Conservation (phyloP, 2,113 vertebrate species). For the Eretmochelys imbricata region DNA sequence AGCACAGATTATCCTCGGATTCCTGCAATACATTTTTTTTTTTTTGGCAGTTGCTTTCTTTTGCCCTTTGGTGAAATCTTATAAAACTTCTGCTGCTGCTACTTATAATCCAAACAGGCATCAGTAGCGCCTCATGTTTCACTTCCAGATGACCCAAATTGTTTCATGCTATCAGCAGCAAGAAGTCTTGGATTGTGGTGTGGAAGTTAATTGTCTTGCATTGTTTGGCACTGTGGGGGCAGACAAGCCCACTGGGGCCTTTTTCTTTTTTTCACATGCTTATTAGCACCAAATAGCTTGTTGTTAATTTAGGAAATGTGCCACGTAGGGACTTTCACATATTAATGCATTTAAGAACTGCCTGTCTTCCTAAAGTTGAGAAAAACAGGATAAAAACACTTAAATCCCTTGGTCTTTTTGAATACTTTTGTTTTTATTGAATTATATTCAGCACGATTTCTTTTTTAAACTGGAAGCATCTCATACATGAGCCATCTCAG, state of each 20-base stretch:
- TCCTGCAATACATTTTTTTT: not conserved
- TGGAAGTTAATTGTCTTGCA: accelerated
- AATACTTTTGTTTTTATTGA: not conserved
- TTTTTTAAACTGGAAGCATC: not conserved
- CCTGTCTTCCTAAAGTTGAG: not conserved
- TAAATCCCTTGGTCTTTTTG: not conserved
- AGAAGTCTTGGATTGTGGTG: not conserved
- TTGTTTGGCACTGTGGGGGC: not conserved
- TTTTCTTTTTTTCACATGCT: not conserved
- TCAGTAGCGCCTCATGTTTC: not conserved
- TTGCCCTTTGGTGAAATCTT: not conserved
- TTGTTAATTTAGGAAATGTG: not conserved
- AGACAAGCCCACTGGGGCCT: no score
- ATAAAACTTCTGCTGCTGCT: accelerated
- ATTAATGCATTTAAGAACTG: not conserved
- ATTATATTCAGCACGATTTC: not conserved
- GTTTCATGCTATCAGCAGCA: not conserved
- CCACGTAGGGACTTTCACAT: not conserved
- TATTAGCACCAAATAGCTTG: not conserved
- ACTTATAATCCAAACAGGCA: accelerated
- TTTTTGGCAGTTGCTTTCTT: not conserved
- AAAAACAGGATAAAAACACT: not conserved
- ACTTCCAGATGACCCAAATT: not conserved
- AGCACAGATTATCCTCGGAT: accelerated
- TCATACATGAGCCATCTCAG: accelerated